These are phyloP conservation scores for Beris morrisii DNA, from an alignment of 2,888 invertebrate genomes.

Conservation along the genomic window DNA sequence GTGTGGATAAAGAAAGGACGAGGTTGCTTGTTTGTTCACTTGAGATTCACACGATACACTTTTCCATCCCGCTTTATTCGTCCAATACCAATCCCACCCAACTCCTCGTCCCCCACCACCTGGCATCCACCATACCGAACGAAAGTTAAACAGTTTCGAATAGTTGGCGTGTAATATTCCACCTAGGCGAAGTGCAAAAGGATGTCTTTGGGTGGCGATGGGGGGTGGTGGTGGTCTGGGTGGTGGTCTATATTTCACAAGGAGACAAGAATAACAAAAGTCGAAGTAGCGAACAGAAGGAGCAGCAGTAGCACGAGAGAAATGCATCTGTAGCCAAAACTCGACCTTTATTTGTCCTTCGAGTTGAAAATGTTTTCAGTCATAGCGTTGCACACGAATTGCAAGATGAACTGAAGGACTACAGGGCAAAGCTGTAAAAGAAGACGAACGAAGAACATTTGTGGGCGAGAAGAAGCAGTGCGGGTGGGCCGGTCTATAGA, in stretches of 20 bases:
- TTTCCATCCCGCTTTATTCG: not conserved
- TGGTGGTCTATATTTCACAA: conserved; percentile 17
- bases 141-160: conserved; percentile 15
- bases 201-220: not conserved
- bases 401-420: conserved; percentile 26
- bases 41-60: conserved; percentile 30
- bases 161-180: conserved; percentile 25
- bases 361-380: conserved; percentile 25
- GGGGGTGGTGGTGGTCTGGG: not conserved
- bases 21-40: conserved; percentile 30
- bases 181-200: no score
- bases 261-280: conserved; percentile 17
- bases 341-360: conserved; percentile 35
- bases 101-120: conserved; percentile 8
- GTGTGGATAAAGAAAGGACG: not conserved
- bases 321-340: conserved; percentile 39
- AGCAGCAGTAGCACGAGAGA: conserved; percentile 3
- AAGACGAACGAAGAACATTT: conserved; percentile 1
- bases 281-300: not conserved
- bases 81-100: conserved; percentile 17
- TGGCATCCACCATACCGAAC: conserved; percentile 13
- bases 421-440: conserved; percentile 19
- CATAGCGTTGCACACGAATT: conserved; percentile 24
- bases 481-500: no score
- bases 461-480: not conserved